Conservation (phyloP, 2,797 vertebrate genomes). For the Enteromius argenteus region DNA sequence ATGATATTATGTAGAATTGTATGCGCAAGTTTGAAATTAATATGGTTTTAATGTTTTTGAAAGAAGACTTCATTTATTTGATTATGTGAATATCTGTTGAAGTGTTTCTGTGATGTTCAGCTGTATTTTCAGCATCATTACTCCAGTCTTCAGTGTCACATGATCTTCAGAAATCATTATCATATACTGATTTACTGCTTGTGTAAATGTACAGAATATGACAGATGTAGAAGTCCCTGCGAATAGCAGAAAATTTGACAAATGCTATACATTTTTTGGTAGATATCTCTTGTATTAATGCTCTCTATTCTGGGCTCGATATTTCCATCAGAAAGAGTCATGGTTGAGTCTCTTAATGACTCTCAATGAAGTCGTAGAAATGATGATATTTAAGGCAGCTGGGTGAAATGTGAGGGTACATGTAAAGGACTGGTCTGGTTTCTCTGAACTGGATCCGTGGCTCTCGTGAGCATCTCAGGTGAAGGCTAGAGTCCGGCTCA, state of each 20-base stretch:
- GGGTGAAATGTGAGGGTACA: constrained; percentile 14
- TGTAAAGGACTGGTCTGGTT: constrained; percentile 10
- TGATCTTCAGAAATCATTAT: not conserved
- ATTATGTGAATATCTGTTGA: not conserved
- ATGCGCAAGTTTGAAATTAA: not conserved
- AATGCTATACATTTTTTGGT: not conserved
- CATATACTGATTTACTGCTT: not conserved
- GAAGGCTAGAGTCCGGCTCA: constrained; percentile 64
- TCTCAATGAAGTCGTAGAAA: constrained; percentile 35
- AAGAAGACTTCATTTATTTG: not conserved
- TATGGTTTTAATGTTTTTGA: too few species aligned
- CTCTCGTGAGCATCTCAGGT: constrained; percentile 46
- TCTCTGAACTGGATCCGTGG: not conserved
- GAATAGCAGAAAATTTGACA: not conserved
- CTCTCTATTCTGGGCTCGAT: constrained; percentile 47
- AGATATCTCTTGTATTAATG: constrained; percentile 23
- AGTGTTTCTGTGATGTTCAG: not conserved
- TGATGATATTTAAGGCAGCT: constrained; percentile 47
- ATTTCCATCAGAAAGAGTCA: constrained; percentile 21
- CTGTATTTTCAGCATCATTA: not conserved
- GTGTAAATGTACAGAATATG: not conserved
- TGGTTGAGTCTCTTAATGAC: constrained; percentile 49
- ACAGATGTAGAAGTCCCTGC: not conserved
- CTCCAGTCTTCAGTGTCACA: not conserved
- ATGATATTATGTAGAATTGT: not conserved